Base-by-base conservation (phyloP, 1,140 invertebrate species). In the Leptinotarsa texana region DNA sequence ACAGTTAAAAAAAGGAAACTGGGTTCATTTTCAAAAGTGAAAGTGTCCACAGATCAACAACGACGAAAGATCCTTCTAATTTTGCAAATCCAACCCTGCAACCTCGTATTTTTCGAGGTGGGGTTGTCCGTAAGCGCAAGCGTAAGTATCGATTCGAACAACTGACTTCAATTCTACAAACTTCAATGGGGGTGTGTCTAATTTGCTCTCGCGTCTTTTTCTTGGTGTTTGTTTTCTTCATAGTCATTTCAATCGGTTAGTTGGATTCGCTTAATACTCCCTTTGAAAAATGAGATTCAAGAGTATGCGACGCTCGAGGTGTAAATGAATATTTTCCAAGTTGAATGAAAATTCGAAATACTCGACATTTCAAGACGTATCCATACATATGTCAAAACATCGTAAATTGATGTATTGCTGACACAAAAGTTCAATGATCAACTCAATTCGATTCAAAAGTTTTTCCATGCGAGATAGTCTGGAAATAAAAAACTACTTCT, bases 101-200 rank as follows among this genome's bases (percentile, higher is more conserved):
- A 24, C 13, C 18, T 42, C 22, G 65, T 42, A 15, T 27, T 67
- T 18, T 13, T 33, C 68, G 79, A 80, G 82, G 82, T 82, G 82
- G 83, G 78, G 83, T 81, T 82, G 77, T 42, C 13, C 15, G 68
- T 67, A 13, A 17, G 65, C 79, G 82, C 83, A 79, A 68, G 83
- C 82, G 82, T 79, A 75, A 75, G 75, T 84, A 84, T 84, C 78
- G 83, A 84, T 84, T 82, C 72, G 62, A 78, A 78, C 80, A 78
- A 79, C 80, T 75, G 78, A 80, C 77, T 80, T 57, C 51, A 42
- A 42, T 42, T 42, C 33, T 11, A 48, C 67, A 49, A 22, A 49
- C 42, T 24, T 51, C 49, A 72, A 42, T 67, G 71, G 71, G 70
- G 75, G 75, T 76, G 75, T 74, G 72, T 74, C 72, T 67, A 74